phyloP scores from a whole-genome alignment of 2,797 vertebrate genomes.

The Fratercula arctica region DNA sequence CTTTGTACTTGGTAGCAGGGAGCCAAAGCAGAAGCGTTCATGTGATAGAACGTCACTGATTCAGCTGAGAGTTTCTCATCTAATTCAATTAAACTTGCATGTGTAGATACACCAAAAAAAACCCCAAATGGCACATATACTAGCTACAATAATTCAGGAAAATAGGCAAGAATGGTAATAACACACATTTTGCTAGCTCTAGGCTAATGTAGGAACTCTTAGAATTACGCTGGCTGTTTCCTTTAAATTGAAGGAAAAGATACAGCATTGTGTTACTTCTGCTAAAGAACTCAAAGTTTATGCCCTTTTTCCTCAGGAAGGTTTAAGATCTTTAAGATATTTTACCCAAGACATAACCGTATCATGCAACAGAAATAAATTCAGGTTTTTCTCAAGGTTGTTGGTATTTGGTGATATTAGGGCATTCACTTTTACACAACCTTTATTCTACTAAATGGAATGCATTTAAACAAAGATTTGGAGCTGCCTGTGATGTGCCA shows the following conservation, averaged over 20 bases:
- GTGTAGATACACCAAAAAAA: neutral
- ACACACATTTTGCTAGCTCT: neutral
- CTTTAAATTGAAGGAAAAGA: neutral
- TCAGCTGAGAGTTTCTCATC: neutral
- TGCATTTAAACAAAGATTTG: neutral
- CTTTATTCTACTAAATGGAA: neutral
- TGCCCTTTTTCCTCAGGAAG: neutral
- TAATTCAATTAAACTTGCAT: neutral
- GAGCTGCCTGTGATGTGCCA: neutral
- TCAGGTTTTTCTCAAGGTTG: neutral
- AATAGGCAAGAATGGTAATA: neutral
- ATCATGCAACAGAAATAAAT: neutral
- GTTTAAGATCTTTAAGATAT: neutral
- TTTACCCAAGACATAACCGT: neutral
- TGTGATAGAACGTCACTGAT: neutral
- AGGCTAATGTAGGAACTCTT: neutral
- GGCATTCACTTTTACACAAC: neutral
- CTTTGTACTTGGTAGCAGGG: neutral
- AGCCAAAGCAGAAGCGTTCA: neutral
- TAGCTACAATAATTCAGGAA: neutral
- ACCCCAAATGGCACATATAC: rapidly evolving
- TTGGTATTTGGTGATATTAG: neutral
- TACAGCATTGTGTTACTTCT: neutral
- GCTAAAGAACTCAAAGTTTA: neutral
- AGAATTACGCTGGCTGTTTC: neutral